Conservation (phyloP, 2,797 vertebrate genomes). For the Heliangelus exortis region DNA sequence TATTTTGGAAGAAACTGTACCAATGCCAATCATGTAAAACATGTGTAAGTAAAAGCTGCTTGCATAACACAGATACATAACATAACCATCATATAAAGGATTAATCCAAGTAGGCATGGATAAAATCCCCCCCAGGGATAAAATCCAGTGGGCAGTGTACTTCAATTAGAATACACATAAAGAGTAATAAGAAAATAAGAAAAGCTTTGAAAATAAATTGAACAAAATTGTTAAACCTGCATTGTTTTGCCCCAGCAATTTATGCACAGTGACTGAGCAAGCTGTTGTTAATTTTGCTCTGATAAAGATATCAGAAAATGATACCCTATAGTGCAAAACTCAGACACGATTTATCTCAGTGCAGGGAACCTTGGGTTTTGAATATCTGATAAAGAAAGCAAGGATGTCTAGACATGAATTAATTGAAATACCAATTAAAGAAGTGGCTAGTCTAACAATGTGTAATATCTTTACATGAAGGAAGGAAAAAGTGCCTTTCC, state of each 20-base stretch:
- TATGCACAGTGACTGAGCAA: not conserved
- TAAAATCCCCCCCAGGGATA: not conserved
- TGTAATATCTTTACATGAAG: not conserved
- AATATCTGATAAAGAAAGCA: not conserved
- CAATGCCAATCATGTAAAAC: not conserved
- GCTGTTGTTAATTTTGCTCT: not conserved
- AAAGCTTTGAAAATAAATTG: not conserved
- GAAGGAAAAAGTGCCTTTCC: not conserved
- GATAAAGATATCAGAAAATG: not conserved
- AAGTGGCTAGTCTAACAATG: not conserved
- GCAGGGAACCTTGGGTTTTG: not conserved
- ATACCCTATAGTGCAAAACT: not conserved
- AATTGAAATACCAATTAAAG: slow-evolving; percentile 5
- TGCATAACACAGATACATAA: not conserved
- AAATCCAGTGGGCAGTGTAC: not conserved
- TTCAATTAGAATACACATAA: not conserved
- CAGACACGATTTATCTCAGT: not conserved
- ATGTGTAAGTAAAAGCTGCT: not conserved
- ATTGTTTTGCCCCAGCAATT: not conserved
- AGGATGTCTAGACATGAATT: not conserved
- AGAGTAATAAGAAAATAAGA: not conserved
- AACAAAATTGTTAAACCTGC: not conserved
- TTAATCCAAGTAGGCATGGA: not conserved
- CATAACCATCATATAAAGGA: not conserved
- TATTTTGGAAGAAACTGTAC: not conserved